Conservation (phyloP, 2,888 invertebrate species). For the Aphodius sticticus region DNA sequence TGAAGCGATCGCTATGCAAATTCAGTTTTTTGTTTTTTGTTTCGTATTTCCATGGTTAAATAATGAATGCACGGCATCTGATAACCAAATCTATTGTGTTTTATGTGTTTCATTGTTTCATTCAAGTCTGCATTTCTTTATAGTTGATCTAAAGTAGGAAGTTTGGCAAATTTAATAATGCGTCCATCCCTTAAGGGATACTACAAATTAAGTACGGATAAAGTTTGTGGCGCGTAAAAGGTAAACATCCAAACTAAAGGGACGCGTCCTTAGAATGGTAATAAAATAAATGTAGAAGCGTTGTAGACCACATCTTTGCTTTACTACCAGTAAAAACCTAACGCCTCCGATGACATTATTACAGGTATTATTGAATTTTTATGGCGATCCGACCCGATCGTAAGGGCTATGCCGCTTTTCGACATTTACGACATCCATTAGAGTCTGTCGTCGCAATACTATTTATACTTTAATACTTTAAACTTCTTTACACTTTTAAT, state of each 20-base stretch:
- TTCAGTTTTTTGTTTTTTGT: no score
- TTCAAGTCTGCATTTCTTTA: no score
- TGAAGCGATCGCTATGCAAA: no score
- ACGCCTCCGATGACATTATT: constrained; percentile 4
- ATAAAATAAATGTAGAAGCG: background rate
- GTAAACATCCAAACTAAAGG: constrained; percentile 4
- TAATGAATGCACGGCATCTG: no score
- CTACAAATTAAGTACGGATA: background rate
- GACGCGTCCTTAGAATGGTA: background rate
- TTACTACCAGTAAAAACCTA: background rate
- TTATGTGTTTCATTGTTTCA: no score
- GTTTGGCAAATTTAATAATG: background rate
- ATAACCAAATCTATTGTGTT: no score
- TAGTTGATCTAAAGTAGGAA: background rate
- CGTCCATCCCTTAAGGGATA: background rate
- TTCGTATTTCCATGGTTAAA: no score
- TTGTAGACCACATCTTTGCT: background rate
- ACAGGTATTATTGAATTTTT: constrained; percentile 4
- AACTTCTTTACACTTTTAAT: no score
- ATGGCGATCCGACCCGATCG: background rate
- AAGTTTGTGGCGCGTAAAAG: background rate
- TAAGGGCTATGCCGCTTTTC: background rate
- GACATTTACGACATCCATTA: background rate
- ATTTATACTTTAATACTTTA: background rate
- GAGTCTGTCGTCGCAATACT: background rate